Evolutionary conservation across 2,888 invertebrate species (phyloP).

Genomic region (Athrips mouffetella): DNA sequence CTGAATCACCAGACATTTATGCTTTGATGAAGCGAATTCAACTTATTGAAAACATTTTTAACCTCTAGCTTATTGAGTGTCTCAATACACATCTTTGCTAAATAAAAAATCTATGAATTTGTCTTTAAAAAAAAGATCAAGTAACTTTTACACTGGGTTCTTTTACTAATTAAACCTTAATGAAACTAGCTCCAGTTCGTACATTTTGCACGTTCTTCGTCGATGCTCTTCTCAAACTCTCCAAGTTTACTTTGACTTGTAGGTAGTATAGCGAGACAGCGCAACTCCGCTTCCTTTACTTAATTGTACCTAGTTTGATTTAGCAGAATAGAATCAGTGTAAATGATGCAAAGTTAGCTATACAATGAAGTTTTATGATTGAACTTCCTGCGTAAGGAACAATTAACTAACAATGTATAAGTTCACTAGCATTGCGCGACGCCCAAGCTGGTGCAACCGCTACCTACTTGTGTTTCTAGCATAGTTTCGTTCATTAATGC

Average conservation of each 20-base stretch:
- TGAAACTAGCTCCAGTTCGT: too few species aligned
- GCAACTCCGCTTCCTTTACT: neutral
- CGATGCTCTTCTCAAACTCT: too few species aligned
- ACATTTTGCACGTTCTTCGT: too few species aligned
- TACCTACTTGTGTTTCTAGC: conserved; percentile 3
- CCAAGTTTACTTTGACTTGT: too few species aligned
- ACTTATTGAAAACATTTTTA: conserved; percentile 45
- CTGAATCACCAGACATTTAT: conserved; percentile 58
- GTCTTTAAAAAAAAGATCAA: too few species aligned
- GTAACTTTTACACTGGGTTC: too few species aligned
- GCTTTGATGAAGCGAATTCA: conserved; percentile 54
- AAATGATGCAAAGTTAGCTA: conserved; percentile 33
- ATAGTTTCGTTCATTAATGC: conserved; percentile 7
- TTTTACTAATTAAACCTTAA: too few species aligned
- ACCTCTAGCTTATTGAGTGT: conserved; percentile 24
- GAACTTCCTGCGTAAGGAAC: conserved; percentile 49
- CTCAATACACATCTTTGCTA: too few species aligned
- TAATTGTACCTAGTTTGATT: conserved; percentile 24
- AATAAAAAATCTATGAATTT: too few species aligned
- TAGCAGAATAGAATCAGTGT: conserved; percentile 40
- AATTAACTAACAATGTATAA: conserved; percentile 48
- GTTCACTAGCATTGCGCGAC: neutral
- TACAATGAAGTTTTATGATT: conserved; percentile 55
- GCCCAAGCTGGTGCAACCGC: neutral
- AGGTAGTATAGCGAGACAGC: too few species aligned